A percentile compares a stretch with the other conserved stretches of the same genome.
These are phyloP conservation scores for Brienomyrus brachyistius DNA, from an alignment of 2,113 vertebrate genomes.

Conservation along the genomic window DNA sequence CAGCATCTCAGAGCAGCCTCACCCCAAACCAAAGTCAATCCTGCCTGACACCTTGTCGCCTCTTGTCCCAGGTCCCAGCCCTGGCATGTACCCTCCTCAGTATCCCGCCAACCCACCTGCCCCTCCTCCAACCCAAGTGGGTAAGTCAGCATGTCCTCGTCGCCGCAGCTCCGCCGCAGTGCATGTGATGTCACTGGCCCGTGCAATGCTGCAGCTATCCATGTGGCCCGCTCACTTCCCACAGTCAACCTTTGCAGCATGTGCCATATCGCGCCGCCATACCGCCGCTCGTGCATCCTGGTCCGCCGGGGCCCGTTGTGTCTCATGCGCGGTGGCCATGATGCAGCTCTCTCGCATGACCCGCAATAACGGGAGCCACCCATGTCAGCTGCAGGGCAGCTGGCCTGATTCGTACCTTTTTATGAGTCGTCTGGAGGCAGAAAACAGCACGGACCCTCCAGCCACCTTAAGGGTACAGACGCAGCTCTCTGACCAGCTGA, in stretches of 20 bases:
- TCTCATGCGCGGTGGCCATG: background rate
- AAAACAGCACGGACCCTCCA: background rate
- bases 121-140: background rate
- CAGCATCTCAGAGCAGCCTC: too few relatives aligned
- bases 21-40: background rate
- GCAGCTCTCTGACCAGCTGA: background rate
- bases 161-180: background rate
- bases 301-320: background rate
- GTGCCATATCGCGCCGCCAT: background rate
- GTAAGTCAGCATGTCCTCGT: background rate
- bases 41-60: background rate
- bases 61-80: background rate
- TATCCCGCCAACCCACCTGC: background rate
- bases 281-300: background rate
- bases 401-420: background rate
- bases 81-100: slow-evolving; percentile 3
- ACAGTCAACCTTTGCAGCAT: background rate
- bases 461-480: background rate
- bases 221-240: background rate
- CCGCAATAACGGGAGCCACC: background rate
- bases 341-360: background rate
- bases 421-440: background rate
- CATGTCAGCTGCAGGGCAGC: background rate
- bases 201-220: background rate
- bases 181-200: background rate